phyloP scores from a whole-genome alignment of 2,113 vertebrate species.

The Sakesphorus luctuosus region DNA sequence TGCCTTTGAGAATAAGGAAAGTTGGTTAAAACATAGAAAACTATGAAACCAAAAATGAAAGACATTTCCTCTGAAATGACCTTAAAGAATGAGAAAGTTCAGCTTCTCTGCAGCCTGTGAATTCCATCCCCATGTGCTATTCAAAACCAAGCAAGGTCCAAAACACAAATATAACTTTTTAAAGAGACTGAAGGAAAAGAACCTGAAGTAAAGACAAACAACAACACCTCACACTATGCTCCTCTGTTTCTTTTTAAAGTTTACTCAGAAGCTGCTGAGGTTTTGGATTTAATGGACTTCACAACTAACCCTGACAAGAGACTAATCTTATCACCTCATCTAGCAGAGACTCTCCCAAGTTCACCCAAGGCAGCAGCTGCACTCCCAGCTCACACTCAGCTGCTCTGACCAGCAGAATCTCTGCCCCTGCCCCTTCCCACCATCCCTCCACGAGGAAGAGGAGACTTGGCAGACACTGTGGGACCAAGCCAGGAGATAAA shows the following conservation, averaged over 20 bases:
- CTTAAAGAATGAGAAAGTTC: conserved; percentile 71
- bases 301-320: neutral
- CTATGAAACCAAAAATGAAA: conserved; percentile 43
- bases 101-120: conserved; percentile 11
- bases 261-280: neutral
- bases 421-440: neutral
- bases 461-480: neutral
- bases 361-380: neutral
- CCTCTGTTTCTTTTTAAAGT: neutral
- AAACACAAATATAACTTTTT: neutral
- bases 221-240: neutral
- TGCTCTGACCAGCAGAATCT: neutral
- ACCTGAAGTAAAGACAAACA: neutral
- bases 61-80: conserved; percentile 67
- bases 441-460: neutral
- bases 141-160: neutral
- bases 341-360: neutral
- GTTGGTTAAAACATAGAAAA: neutral
- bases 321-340: neutral
- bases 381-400: neutral
- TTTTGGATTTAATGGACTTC: neutral
- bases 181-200: neutral
- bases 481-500: neutral
- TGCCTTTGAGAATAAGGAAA: conserved; percentile 32
- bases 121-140: conserved; percentile 42